Evolutionary conservation across 2,888 invertebrate genomes (phyloP), one percentile per base, ranked within the genome.

Genomic region (Latheticus oryzae): DNA sequence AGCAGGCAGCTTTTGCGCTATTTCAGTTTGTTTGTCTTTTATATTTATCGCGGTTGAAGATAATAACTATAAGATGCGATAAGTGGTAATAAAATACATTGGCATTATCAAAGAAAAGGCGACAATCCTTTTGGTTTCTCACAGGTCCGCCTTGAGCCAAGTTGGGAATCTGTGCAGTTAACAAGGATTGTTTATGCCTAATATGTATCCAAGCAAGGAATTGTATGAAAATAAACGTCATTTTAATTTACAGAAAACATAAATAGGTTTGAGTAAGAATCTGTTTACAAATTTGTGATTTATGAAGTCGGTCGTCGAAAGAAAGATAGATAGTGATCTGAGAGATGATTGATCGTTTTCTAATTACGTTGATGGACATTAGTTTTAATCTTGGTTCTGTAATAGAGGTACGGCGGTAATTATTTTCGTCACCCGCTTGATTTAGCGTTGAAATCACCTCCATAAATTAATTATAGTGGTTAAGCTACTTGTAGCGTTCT

Each of bases 101-200:
- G 43, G 32, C 47, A 37, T 45, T 48, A 58, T 58, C 61, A 50
- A 33, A 54, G 55, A 45, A n/a, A n/a, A 55, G 60, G 63, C 65
- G 65, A 63, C 63, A 61, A 62, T 63, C 60, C 57, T 63, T 60
- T 65, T 58, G 53, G 58, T 66, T 66, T 63, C 63, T n/a, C n/a
- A n/a, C 66, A 66, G 60, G 63, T 58, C 54, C 55, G 58, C 21
- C 52, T 43, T 58, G 54, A 43, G 43, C 63, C 62, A 58, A 65
- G 56, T 63, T 63, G 61, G 64, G 58, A 53, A 43, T 40, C 37
- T 48, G 50, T 47, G 35, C 43, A 57, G 37, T 48, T 61, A 63
- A 64, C 64, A 57, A 65, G 62, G 60, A 57, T 59, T 58, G 56
- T 56, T 59, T 42, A 19, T 58, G 53, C 64, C 64, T 64, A 66